phyloP scores from a whole-genome alignment of 2,888 invertebrate species.

The Synanthedon tipuliformis region DNA sequence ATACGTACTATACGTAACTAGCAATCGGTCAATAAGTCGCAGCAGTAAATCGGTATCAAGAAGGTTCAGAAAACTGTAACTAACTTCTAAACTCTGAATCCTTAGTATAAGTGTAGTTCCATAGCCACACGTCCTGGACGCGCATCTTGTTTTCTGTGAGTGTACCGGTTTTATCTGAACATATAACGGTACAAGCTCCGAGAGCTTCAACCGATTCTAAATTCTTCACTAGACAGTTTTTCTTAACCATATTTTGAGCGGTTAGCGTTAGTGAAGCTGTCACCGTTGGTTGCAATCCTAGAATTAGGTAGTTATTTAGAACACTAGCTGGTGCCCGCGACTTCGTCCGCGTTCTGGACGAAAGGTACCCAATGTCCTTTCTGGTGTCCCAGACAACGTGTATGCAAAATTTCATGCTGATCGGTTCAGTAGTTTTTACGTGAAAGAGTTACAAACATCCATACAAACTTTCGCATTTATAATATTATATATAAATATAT shows the following conservation, averaged over 20 bases:
- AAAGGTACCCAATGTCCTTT: no score
- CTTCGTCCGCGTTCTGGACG: no score
- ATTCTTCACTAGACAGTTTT: constrained; percentile 98
- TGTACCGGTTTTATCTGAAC: constrained; percentile 99
- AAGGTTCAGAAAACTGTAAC: background rate
- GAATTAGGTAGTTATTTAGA: background rate
- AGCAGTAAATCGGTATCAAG: no score
- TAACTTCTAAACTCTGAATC: background rate
- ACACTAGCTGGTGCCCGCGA: no score
- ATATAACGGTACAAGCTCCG: constrained; percentile 97
- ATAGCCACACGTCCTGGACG: constrained; percentile 97
- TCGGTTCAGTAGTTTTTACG: no score
- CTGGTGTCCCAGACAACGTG: no score
- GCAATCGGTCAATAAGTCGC: no score
- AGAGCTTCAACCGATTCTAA: constrained; percentile 98
- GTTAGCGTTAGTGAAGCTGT: constrained; percentile 98
- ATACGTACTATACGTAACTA: no score
- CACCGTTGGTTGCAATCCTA: constrained; percentile 93
- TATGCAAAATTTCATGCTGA: no score
- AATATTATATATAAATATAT: no score
- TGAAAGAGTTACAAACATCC: no score
- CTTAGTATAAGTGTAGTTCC: constrained; percentile 78
- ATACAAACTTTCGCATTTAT: no score
- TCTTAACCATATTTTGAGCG: constrained; percentile 97
- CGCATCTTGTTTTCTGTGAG: constrained; percentile 99